Evolutionary conservation across 2,888 invertebrate genomes (phyloP).

Genomic region (Caenorhabditis japonica): DNA sequence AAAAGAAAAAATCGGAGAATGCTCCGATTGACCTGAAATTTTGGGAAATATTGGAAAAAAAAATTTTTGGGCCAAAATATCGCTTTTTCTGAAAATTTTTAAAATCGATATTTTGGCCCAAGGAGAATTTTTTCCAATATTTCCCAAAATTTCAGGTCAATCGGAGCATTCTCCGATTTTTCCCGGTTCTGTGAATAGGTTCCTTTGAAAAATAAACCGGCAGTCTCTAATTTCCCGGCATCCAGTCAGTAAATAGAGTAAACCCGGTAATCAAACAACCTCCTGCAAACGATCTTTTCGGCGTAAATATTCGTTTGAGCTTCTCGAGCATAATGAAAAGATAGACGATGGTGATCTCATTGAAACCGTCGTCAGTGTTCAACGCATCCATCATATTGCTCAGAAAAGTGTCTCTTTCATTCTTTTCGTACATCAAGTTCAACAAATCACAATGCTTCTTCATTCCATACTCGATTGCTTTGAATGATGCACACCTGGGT

Average conservation of each 20-base stretch:
- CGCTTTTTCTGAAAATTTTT: too few relatives aligned
- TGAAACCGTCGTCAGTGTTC: conserved; percentile 35
- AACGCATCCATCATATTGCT: conserved; percentile 17
- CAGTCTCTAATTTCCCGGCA: too few relatives aligned
- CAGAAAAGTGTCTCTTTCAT: conserved; percentile 36
- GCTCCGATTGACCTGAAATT: too few relatives aligned
- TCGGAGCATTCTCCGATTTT: too few relatives aligned
- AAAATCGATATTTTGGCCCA: too few relatives aligned
- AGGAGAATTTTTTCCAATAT: too few relatives aligned
- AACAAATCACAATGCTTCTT: conserved; percentile 46
- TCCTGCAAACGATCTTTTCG: conserved; percentile 16
- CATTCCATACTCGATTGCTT: conserved; percentile 48
- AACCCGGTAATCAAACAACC: not conserved
- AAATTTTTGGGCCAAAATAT: too few relatives aligned
- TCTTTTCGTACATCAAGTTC: conserved; percentile 31
- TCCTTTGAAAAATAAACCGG: too few relatives aligned
- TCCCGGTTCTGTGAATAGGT: too few relatives aligned
- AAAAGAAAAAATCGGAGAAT: too few relatives aligned
- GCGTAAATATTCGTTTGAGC: conserved; percentile 14
- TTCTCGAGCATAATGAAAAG: conserved; percentile 44
- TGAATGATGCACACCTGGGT: conserved; percentile 36
- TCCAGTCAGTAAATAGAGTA: not conserved
- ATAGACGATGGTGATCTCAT: conserved; percentile 34
- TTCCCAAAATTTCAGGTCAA: too few relatives aligned
- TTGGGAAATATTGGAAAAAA: too few relatives aligned